phyloP scores from a whole-genome alignment of 2,113 vertebrate species.

The Tachycineta bicolor region DNA sequence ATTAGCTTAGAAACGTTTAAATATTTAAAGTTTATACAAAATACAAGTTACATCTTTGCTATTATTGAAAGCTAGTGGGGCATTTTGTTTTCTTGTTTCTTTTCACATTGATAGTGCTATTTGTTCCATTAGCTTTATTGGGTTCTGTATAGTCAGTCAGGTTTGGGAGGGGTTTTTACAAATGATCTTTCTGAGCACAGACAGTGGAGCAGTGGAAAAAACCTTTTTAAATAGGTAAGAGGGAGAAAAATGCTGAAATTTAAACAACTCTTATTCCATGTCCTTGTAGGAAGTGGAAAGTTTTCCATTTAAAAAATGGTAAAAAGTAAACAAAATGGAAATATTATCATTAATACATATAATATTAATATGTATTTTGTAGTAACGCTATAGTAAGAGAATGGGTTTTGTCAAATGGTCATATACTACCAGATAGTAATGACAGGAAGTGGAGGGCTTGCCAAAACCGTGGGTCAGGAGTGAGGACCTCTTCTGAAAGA shows the following conservation, averaged over 20 bases:
- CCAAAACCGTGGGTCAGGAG: background rate
- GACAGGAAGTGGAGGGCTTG: background rate
- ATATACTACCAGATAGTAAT: background rate
- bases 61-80: background rate
- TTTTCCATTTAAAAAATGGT: background rate
- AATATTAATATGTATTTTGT: background rate
- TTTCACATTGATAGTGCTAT: background rate
- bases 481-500: background rate
- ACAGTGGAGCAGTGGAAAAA: background rate
- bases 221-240: background rate
- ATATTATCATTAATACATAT: background rate
- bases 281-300: background rate
- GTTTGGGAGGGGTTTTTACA: background rate
- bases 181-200: background rate
- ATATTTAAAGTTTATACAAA: background rate
- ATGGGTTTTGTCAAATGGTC: background rate
- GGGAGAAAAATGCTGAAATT: background rate
- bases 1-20: conserved; percentile 8
- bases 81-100: background rate
- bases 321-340: background rate
- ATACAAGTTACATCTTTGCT: background rate
- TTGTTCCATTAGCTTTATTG: background rate
- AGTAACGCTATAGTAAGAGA: background rate
- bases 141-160: background rate
- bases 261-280: background rate